Evolutionary conservation across 2,888 invertebrate genomes (phyloP), one percentile per base, ranked within the genome.

Genomic region (Notodonta dromedarius): DNA sequence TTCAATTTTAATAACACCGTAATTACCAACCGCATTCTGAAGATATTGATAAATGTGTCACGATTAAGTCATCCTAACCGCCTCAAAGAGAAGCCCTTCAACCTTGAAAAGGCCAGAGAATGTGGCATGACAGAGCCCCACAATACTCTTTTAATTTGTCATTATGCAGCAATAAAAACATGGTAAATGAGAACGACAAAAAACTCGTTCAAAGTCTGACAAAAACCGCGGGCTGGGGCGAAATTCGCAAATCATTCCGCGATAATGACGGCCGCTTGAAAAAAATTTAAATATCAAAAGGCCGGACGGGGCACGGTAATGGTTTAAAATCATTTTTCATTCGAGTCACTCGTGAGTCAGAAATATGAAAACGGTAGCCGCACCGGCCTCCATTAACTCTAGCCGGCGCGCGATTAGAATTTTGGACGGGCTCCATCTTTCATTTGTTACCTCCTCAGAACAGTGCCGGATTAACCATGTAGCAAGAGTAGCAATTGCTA

Each of bases 251-350:
- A 91, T 93, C 93, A 93, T 91, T 82, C 89, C 83, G 82, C 79
- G 87, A 82, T 93, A 93, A 93, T 93, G 92, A 93, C 80, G 89
- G 87, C 86, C 91, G 92, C 93, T 93, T 92, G 89, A 92, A 93
- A 93, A 92, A 92, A 93, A 93, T 90, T 93, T 93, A 93, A 93
- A 93, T 93, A 93, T 93, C 92, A 93, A 93, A 93, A 93, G 93
- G 88, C 89, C 89, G 93, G 93, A 91, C 93, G 91, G 89, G 90
- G 87, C 90, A 82, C 88, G 87, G 86, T 93, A 93, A 93, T 93
- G 93, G 93, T 93, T 93, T 93, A 92, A 93, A 93, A 90, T 90
- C 93, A 93, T 93, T 93, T 93, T 93, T 93, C 93, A 93, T 93
- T 88, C 89, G 87, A 90, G 88, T 89, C 92, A 89, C 87, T 90